Base-by-base conservation (phyloP, 2,113 vertebrate species). In the Lethenteron reissneri region DNA sequence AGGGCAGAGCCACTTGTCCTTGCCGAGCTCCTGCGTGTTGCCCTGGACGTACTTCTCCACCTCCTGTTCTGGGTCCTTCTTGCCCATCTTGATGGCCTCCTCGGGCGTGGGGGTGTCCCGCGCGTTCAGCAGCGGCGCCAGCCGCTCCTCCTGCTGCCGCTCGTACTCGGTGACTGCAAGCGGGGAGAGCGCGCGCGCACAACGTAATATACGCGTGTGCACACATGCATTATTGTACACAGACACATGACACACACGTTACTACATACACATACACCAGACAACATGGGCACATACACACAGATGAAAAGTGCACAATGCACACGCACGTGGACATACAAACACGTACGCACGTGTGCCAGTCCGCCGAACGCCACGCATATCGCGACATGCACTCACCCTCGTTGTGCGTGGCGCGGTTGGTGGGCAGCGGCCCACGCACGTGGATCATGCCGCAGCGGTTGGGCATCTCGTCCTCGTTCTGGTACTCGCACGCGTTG, bases 401-500 rank as follows among this genome's bases (percentile, higher is more conserved):
- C 80, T 95, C 90, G 57, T 89, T 81, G 0, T 89, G 85, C 17
- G 87, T 84, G 72, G 92, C 85, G 14, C 88, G 85, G 77, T 92
- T 92, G 8, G 87, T 89, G 3, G 89, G 89, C 73, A 92, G 82
- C 11, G 90, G 89, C 2, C 88, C 90, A 0, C 89, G 82, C 0
- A 94, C 89, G 0, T 94, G 90, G 74, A 94, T 81, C 76, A 95
- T 91, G 56, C 90, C 89, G 11, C 90, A 95, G 56, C 90, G 86
- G 74, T 92, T 92, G 21, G 90, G 89, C 90, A 95, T 95, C 76
- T 94, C 88, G 4, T 94, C 89, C 79, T 94, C 89, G 3, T 85
- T 89, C n/a, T 85, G 82, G 75, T 94, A 95, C 77, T 94, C 89
- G 3, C 87, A 90, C 11, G 82, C 85, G 78, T 90, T 92, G 74